Conservation (phyloP, 2,797 vertebrate genomes). For the Artibeus lituratus region DNA sequence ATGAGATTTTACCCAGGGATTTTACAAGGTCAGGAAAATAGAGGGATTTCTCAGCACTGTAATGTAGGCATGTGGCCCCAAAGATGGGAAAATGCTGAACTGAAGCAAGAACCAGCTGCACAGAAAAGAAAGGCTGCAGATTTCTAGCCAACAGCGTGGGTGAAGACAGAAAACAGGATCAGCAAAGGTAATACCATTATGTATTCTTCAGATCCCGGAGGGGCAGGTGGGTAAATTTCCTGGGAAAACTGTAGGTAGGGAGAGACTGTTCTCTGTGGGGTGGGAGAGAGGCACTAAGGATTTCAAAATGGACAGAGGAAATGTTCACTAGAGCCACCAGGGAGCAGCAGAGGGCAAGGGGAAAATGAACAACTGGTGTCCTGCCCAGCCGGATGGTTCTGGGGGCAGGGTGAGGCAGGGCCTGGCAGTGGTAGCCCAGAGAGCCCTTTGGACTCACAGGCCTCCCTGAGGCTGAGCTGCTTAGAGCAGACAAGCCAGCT, state of each 20-base stretch:
- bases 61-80: too few relatives aligned
- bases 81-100: background rate
- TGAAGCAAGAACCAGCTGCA: background rate
- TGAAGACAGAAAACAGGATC: background rate
- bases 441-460: background rate
- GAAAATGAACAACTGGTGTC: background rate
- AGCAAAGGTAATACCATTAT: background rate
- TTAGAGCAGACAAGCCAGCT: background rate
- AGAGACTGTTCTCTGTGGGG: background rate
- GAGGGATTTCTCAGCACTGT: background rate
- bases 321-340: background rate
- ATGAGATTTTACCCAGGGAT: background rate
- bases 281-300: background rate
- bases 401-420: fast-evolving
- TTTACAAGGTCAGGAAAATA: background rate
- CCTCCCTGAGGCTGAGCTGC: background rate
- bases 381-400: background rate
- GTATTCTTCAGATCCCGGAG: background rate
- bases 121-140: background rate
- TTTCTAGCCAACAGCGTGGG: background rate
- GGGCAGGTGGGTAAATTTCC: background rate
- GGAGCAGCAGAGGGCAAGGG: background rate
- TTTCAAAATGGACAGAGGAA: background rate
- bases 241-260: background rate
- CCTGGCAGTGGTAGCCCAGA: background rate